These are phyloP conservation scores for Oenanthe melanoleuca DNA, from an alignment of 2,113 vertebrate species.

Conservation along the genomic window DNA sequence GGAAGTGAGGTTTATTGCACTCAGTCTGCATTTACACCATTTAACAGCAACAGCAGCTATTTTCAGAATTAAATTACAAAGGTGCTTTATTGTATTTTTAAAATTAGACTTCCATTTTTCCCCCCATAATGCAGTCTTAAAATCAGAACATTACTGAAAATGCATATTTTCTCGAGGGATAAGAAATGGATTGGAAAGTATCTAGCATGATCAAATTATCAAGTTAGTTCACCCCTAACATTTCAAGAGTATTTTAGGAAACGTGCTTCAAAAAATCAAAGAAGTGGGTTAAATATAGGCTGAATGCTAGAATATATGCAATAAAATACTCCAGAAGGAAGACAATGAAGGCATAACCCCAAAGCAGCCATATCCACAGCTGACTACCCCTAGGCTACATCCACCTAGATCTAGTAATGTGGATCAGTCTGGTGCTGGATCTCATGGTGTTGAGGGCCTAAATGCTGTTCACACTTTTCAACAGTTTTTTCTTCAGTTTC, in stretches of 20 bases:
- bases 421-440: neutral
- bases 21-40: conserved; percentile 29
- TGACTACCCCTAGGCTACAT: neutral
- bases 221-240: neutral
- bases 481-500: neutral
- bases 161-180: conserved; percentile 2
- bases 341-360: neutral
- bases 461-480: neutral
- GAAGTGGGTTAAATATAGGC: neutral
- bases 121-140: neutral
- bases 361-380: neutral
- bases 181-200: conserved; percentile 9
- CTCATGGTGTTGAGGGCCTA: neutral
- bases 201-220: neutral
- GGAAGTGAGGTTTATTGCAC: conserved; percentile 32
- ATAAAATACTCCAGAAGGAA: neutral
- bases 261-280: neutral
- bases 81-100: neutral
- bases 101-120: neutral
- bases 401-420: neutral
- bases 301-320: neutral
- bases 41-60: conserved; percentile 10
- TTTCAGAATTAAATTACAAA: conserved; percentile 29
- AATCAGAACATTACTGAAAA: neutral
- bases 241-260: neutral